phyloP scores from a whole-genome alignment of 2,797 vertebrate species.

The Sarcoramphus papa region DNA sequence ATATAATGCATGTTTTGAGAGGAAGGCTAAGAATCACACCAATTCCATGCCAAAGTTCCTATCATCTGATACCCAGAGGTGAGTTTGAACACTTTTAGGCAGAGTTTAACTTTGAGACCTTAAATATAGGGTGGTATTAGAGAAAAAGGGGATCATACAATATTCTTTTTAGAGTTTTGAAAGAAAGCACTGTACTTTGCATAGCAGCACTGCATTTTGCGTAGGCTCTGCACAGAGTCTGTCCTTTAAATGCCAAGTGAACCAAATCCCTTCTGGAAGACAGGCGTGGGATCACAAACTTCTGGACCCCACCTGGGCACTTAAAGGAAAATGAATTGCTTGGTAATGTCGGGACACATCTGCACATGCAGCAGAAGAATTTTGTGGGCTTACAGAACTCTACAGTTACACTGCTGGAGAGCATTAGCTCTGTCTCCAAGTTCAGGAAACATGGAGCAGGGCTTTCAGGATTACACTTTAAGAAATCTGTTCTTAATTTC shows the following conservation, averaged over 20 bases:
- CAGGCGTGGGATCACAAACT: neutral
- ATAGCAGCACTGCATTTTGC: neutral
- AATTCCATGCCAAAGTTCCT: neutral
- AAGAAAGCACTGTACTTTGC: neutral
- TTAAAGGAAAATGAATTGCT: neutral
- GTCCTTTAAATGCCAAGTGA: neutral
- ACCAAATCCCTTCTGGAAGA: neutral
- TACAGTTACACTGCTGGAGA: too few relatives aligned
- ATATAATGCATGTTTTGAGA: neutral
- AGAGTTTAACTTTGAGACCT: neutral
- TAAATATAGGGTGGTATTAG: neutral
- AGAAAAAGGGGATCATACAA: neutral
- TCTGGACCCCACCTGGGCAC: neutral
- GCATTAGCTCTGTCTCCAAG: neutral
- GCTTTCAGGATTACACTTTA: neutral
- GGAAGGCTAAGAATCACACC: neutral
- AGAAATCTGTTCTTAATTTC: neutral
- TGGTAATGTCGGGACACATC: neutral
- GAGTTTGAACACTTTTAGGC: neutral
- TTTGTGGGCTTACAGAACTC: neutral
- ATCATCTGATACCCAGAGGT: neutral
- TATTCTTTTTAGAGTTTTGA: neutral
- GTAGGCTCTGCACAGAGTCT: neutral
- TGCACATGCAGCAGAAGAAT: neutral
- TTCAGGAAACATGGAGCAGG: neutral